phyloP scores from a whole-genome alignment of 1,140 invertebrate species.

The Pseudachorutes palmiensis region DNA sequence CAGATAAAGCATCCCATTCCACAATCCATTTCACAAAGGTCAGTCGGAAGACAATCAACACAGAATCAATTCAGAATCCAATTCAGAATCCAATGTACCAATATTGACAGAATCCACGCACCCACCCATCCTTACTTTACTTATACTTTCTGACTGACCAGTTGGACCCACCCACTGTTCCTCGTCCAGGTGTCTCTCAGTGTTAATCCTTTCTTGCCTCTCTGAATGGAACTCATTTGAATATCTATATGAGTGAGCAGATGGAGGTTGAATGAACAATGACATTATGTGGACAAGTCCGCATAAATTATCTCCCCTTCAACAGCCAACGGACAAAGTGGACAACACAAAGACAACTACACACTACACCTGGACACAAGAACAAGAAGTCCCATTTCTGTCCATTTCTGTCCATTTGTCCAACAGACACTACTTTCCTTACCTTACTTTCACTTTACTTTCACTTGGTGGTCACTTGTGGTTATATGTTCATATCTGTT shows the following conservation, averaged over 20 bases:
- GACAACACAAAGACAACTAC: background rate
- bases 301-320: conserved; percentile 11
- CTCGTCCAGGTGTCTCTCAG: background rate
- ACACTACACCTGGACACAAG: background rate
- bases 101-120: too few relatives aligned
- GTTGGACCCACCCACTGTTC: background rate
- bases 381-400: background rate
- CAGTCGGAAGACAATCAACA: too few relatives aligned
- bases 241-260: conserved; percentile 5
- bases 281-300: conserved; percentile 4
- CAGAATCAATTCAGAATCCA: too few relatives aligned
- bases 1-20: too few relatives aligned
- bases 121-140: too few relatives aligned
- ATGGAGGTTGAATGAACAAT: conserved; percentile 7
- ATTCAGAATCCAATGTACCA: too few relatives aligned
- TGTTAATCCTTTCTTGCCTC: background rate
- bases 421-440: background rate
- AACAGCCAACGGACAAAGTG: conserved; percentile 3
- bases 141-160: too few relatives aligned
- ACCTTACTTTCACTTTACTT: background rate
- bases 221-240: conserved; percentile 3
- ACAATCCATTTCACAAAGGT: too few relatives aligned
- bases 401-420: background rate
- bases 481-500: too few relatives aligned
- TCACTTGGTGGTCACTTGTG: too few relatives aligned